phyloP scores from a whole-genome alignment of 2,797 vertebrate species.

The Enteromius trimaculatus region DNA sequence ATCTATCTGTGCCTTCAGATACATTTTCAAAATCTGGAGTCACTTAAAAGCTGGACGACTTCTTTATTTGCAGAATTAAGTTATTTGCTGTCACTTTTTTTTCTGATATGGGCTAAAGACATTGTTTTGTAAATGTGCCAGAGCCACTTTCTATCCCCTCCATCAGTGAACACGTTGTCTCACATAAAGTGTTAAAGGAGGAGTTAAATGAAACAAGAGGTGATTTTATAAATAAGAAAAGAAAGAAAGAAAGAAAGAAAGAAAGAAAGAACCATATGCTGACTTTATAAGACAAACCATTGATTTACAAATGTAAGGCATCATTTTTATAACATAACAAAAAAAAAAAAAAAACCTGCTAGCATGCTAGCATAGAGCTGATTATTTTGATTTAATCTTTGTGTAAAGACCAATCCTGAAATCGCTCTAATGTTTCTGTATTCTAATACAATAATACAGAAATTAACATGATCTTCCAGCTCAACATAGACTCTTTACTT shows the following conservation, averaged over 20 bases:
- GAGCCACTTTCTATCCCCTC: conserved; percentile 50
- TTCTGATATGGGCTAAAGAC: conserved; percentile 76
- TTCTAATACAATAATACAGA: not conserved
- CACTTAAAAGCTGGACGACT: conserved; percentile 77
- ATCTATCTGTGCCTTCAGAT: conserved; percentile 67
- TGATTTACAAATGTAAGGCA: too few relatives aligned
- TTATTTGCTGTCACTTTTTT: conserved; percentile 76
- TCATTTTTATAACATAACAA: not conserved
- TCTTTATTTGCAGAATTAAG: conserved; percentile 78
- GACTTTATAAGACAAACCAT: not conserved
- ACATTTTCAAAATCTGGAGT: conserved; percentile 73
- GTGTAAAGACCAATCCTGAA: not conserved
- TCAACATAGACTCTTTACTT: not conserved
- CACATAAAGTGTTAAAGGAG: conserved; percentile 18
- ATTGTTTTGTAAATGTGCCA: conserved; percentile 76
- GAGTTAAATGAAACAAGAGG: not conserved
- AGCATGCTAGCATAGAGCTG: not conserved
- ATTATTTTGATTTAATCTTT: not conserved
- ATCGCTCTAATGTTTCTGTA: not conserved
- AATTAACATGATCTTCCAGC: not conserved
- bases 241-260: not conserved
- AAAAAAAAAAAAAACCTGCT: not conserved
- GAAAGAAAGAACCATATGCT: not conserved
- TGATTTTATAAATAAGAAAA: not conserved
- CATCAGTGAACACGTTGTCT: conserved; percentile 28